Evolutionary conservation across 1,140 invertebrate genomes (phyloP).

Genomic region (Zaprionus taronus): DNA sequence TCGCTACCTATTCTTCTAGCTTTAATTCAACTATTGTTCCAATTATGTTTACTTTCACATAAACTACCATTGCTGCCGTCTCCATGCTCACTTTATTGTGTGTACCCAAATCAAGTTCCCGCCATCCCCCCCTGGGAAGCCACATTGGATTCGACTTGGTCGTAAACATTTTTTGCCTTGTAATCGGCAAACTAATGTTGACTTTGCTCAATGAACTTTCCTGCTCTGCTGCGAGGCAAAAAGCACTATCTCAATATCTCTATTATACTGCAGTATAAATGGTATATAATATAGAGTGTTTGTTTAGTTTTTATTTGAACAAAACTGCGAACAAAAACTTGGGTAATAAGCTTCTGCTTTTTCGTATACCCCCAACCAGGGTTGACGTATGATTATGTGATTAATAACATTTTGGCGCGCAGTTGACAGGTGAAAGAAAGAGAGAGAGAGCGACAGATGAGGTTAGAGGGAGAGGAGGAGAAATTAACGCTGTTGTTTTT

Average conservation of each 20-base stretch:
- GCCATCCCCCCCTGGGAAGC: background rate
- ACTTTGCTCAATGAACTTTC: constrained; percentile 27
- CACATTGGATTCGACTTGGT: background rate
- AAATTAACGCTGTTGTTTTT: constrained; percentile 23
- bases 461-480: background rate
- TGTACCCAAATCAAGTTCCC: background rate
- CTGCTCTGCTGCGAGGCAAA: constrained; percentile 2
- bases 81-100: constrained; percentile 1
- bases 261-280: constrained; percentile 8
- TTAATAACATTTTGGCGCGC: constrained; percentile 29
- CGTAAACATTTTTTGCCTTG: constrained; percentile 11
- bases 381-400: constrained; percentile 34
- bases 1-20: background rate
- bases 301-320: constrained; percentile 2
- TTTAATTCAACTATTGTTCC: background rate
- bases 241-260: constrained; percentile 8
- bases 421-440: constrained; percentile 21
- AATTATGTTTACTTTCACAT: background rate
- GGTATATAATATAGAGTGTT: constrained; percentile 18
- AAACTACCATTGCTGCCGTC: background rate
- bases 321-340: constrained; percentile 21
- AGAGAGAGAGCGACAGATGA: background rate
- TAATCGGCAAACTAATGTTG: constrained; percentile 22
- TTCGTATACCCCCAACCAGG: background rate
- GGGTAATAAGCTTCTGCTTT: constrained; percentile 7